Conservation (phyloP, 1,140 invertebrate species). For the Hylaeus volcanicus region DNA sequence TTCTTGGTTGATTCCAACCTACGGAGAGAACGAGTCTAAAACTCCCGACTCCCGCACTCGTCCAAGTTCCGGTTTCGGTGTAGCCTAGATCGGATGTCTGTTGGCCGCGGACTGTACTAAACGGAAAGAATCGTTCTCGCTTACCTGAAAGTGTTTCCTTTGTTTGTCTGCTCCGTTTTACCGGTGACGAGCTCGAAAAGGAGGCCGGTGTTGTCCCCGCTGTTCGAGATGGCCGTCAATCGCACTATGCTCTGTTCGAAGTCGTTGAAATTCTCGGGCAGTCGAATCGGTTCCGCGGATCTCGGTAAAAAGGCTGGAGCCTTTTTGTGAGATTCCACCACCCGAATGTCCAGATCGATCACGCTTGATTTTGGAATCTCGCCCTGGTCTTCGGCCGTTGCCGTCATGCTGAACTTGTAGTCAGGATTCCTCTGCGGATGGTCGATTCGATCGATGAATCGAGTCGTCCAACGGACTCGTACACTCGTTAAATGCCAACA, state of each 20-base stretch:
- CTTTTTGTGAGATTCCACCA: constrained; percentile 93
- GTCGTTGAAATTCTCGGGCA: constrained; percentile 88
- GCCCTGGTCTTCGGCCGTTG: constrained; percentile 89
- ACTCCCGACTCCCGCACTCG: too few relatives aligned
- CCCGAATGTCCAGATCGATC: constrained; percentile 89
- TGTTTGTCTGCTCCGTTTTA: constrained; percentile 91
- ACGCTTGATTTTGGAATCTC: constrained; percentile 82
- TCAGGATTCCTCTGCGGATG: constrained; percentile 83
- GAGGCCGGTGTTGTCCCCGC: constrained; percentile 85
- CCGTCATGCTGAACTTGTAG: constrained; percentile 87
- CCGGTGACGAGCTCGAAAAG: constrained; percentile 90
- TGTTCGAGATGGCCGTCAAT: constrained; percentile 88
- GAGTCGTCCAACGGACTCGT: too few relatives aligned
- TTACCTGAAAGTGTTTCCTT: constrained; percentile 86
- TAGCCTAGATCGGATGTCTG: too few relatives aligned
- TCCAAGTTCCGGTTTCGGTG: too few relatives aligned
- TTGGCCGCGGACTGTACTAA: too few relatives aligned
- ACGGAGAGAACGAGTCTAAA: not conserved
- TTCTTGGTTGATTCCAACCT: constrained; percentile 85
- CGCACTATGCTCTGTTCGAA: constrained; percentile 85
- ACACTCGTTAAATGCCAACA: too few relatives aligned
- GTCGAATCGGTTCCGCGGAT: constrained; percentile 82
- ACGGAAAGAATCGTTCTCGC: not conserved
- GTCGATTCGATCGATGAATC: constrained; percentile 9
- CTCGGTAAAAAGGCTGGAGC: constrained; percentile 87